Evolutionary conservation across 1,140 invertebrate species (phyloP), one percentile per base, ranked within the genome.

Genomic region (Druon quercuslanigerum): DNA sequence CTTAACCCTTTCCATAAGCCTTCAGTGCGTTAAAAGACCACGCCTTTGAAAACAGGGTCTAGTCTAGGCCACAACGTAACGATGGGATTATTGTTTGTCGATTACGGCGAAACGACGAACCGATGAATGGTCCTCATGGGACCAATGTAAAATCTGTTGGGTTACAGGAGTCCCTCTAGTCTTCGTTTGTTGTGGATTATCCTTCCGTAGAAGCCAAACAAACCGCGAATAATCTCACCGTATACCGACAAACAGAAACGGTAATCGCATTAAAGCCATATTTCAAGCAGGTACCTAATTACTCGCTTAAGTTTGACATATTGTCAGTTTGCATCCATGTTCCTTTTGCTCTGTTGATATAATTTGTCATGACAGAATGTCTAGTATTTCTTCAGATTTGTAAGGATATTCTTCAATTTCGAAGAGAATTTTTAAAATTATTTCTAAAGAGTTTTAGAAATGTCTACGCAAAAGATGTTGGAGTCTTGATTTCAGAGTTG

Each of bases 121-220:
- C 3, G 6, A 66, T 33, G 13, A 20, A 60, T 50, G 56, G 71
- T 16, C 46, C 54, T 57, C 46, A 20, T 71, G 50, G 52, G 56
- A 73, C 76, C 54, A 74, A 72, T 46, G 40, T 9, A n/a, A 66
- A 66, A 66, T 46, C 25, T 66, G 57, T 46, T 25, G 25, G 60
- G 40, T 66, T 66, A 66, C 13, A 66, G 16, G 57, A 33, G 25
- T 9, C 11, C 20, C 20, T 14, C 13, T 4, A 66, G 57, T 51
- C 40, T 51, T 71, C 74, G 83, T 76, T 88, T 87, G 79, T 85
- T 83, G 81, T 85, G 75, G 80, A 85, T 87, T 86, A 82, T 80
- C 77, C 79, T 76, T 78, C 75, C 73, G 12, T 56, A 14, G 57
- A 74, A 75, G 77, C 56, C 66, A 79, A 78, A 79, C 60, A 74